Evolutionary conservation across 2,888 invertebrate species (phyloP).

Genomic region (Drosophila paracracens): DNA sequence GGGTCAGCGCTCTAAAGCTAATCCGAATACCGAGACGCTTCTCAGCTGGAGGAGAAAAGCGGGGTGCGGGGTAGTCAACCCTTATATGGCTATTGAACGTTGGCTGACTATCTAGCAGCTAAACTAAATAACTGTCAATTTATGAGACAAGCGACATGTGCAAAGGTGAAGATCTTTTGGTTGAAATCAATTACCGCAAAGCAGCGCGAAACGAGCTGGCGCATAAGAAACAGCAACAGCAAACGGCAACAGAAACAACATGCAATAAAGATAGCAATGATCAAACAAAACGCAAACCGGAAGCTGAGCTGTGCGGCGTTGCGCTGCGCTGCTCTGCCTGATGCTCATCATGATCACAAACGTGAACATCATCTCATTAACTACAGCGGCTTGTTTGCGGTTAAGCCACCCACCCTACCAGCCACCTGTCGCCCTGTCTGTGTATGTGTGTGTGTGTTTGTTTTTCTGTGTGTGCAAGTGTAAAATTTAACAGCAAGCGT

Average conservation of each 20-base stretch:
- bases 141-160: slow-evolving; percentile 65
- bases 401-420: slow-evolving; percentile 40
- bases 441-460: slow-evolving; percentile 18
- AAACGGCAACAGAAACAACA: slow-evolving; percentile 15
- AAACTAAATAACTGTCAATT: slow-evolving; percentile 66
- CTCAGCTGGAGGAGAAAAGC: neutral
- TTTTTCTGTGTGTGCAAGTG: slow-evolving; percentile 21
- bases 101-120: slow-evolving; percentile 13
- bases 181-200: slow-evolving; percentile 73
- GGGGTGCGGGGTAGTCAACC: neutral
- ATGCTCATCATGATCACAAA: slow-evolving; percentile 29
- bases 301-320: slow-evolving; percentile 61
- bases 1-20: slow-evolving; percentile 59
- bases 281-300: slow-evolving; percentile 64
- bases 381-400: slow-evolving; percentile 71
- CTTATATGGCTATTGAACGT: slow-evolving; percentile 42
- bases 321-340: slow-evolving; percentile 50
- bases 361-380: slow-evolving; percentile 53
- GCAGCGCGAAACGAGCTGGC: slow-evolving; percentile 18
- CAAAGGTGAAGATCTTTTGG: slow-evolving; percentile 68
- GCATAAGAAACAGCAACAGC: slow-evolving; percentile 16
- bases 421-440: slow-evolving; percentile 20
- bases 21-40: slow-evolving; percentile 33
- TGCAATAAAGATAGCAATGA: slow-evolving; percentile 47
- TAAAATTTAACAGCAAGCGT: slow-evolving; percentile 51